phyloP scores from a whole-genome alignment of 2,113 vertebrate species.

The Apaloderma vittatum region DNA sequence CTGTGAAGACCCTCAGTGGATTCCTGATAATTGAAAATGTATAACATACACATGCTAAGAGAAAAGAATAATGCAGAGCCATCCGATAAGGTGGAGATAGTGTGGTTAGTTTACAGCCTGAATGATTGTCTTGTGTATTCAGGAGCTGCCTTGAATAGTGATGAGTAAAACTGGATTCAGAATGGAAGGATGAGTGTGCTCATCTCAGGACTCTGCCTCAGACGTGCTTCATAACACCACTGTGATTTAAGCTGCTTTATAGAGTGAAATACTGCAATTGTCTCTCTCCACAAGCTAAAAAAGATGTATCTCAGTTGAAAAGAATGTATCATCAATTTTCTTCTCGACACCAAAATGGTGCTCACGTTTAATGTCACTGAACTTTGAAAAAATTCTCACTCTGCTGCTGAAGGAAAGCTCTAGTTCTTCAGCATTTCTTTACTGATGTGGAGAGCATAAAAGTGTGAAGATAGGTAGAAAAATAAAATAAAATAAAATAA shows the following conservation, averaged over 20 bases:
- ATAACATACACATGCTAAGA: not conserved
- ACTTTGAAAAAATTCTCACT: not conserved
- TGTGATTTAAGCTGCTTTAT: not conserved
- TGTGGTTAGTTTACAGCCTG: not conserved
- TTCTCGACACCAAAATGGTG: not conserved
- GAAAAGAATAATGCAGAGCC: not conserved
- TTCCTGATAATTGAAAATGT: not conserved
- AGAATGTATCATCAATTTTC: not conserved
- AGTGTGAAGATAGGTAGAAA: not conserved
- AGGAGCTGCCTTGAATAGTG: not conserved
- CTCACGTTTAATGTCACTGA: not conserved
- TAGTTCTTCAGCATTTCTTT: not conserved
- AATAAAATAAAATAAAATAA: not conserved
- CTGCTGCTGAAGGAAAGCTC: not conserved
- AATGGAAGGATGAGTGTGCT: not conserved
- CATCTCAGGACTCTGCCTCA: not conserved
- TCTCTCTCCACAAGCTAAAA: not conserved
- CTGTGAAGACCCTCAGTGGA: not conserved
- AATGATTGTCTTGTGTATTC: not conserved
- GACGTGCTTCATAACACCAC: not conserved
- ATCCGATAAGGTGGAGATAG: not conserved
- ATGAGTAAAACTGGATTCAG: not conserved
- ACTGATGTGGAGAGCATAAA: not conserved
- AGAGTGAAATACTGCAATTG: not conserved
- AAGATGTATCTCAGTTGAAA: not conserved